Evolutionary conservation across 2,888 invertebrate genomes (phyloP).

Genomic region (Leptinotarsa juncta): DNA sequence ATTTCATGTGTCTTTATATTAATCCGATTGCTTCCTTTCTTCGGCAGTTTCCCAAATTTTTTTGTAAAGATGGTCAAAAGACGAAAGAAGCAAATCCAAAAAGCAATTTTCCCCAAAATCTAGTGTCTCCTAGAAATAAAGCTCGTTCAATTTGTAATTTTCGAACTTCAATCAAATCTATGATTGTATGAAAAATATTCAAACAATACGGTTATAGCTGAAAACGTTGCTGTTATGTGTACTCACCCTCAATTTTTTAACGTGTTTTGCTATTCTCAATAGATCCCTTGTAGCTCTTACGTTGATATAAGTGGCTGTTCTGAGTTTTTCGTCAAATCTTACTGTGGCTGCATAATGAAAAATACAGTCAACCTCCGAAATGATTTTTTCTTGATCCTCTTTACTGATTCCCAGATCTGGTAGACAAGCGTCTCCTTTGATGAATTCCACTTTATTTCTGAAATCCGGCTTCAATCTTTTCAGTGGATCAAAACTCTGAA

Average conservation of each 20-base stretch:
- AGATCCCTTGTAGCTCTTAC: constrained; percentile 75
- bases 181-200: no score
- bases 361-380: constrained; percentile 73
- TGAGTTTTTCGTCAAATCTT: constrained; percentile 78
- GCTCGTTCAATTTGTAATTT: no score
- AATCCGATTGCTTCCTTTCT: no score
- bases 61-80: no score
- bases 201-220: no score
- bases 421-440: constrained; percentile 70
- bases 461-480: constrained; percentile 68
- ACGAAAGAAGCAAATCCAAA: no score
- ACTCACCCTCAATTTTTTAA: constrained; percentile 74
- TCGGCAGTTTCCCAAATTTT: no score
- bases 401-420: constrained; percentile 69
- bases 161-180: no score
- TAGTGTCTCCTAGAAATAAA: no score
- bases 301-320: constrained; percentile 77
- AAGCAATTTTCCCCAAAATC: no score
- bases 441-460: constrained; percentile 69
- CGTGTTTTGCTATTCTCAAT: constrained; percentile 73
- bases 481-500: constrained; percentile 58
- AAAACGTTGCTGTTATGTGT: not conserved
- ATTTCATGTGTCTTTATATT: no score
- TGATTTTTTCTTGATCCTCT: constrained; percentile 63
- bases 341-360: constrained; percentile 84